phyloP scores from a whole-genome alignment of 2,113 vertebrate genomes.

The Semnopithecus entellus region DNA sequence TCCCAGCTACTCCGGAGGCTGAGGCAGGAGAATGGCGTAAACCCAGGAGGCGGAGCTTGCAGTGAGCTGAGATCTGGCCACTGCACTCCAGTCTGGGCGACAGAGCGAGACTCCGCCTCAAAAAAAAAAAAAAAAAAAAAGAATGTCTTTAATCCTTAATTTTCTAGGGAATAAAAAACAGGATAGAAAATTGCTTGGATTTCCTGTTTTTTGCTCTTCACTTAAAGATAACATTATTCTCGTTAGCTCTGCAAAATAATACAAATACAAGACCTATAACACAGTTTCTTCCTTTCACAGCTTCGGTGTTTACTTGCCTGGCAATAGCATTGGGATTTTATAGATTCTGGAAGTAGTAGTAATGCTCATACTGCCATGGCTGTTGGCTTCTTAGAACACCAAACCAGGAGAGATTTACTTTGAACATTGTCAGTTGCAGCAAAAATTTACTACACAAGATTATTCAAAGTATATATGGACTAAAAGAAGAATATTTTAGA shows the following conservation, averaged over 20 bases:
- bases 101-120: too few relatives aligned
- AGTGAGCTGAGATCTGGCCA: too few relatives aligned
- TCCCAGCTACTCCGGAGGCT: too few relatives aligned
- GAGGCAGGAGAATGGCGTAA: too few relatives aligned
- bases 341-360: conserved; percentile 90
- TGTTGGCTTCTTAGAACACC: background rate
- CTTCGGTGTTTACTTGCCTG: conserved; percentile 93
- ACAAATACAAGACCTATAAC: background rate
- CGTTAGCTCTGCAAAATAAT: conserved; percentile 21
- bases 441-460: background rate
- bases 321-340: conserved; percentile 94
- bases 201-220: background rate
- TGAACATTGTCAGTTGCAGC: background rate
- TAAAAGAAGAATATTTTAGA: conserved; percentile 17
- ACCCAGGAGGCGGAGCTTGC: too few relatives aligned
- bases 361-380: background rate
- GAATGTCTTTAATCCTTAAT: background rate
- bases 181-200: conserved; percentile 4
- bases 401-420: background rate
- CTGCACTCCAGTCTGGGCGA: too few relatives aligned
- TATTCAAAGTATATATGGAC: background rate
- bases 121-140: background rate
- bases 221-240: conserved; percentile 27
- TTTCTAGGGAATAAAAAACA: conserved; percentile 32
- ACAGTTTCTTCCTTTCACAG: conserved; percentile 79